Conservation (phyloP, 2,113 vertebrate genomes). For the Mus spicilegus region DNA sequence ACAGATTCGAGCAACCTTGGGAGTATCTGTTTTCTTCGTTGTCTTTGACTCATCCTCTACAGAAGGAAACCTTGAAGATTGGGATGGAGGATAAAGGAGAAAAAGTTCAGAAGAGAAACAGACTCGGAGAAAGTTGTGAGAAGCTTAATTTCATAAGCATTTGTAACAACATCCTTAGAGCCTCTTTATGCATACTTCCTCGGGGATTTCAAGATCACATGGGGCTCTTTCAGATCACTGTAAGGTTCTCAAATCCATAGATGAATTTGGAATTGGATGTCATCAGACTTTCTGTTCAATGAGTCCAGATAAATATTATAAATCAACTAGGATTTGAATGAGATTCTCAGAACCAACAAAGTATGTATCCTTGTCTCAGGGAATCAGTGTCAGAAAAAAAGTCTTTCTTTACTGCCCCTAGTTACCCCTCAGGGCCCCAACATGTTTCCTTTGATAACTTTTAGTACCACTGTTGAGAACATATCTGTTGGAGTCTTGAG, state of each 20-base stretch:
- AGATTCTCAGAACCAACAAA: not conserved
- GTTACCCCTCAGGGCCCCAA: not conserved
- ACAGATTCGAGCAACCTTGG: too few relatives aligned
- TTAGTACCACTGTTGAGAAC: conserved; percentile 31
- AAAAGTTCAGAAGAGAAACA: not conserved
- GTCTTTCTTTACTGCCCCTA: not conserved
- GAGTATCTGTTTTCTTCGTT: not conserved
- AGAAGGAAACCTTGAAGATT: not conserved
- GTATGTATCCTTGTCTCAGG: not conserved
- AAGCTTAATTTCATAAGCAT: not conserved
- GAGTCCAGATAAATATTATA: not conserved
- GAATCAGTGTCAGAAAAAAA: conserved; percentile 10
- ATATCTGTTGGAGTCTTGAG: not conserved
- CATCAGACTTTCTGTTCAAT: not conserved
- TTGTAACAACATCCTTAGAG: not conserved
- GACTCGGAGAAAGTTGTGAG: not conserved
- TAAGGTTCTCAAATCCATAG: conserved; percentile 2
- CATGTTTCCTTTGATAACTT: not conserved
- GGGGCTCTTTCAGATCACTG: not conserved
- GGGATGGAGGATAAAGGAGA: not conserved
- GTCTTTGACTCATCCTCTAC: not conserved
- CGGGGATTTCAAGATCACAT: conserved; percentile 18
- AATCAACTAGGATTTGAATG: conserved; percentile 14
- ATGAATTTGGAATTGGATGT: conserved; percentile 10
- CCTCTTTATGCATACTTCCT: not conserved